Evolutionary conservation across 2,888 invertebrate species (phyloP).

Genomic region (Bedellia somnulentella): DNA sequence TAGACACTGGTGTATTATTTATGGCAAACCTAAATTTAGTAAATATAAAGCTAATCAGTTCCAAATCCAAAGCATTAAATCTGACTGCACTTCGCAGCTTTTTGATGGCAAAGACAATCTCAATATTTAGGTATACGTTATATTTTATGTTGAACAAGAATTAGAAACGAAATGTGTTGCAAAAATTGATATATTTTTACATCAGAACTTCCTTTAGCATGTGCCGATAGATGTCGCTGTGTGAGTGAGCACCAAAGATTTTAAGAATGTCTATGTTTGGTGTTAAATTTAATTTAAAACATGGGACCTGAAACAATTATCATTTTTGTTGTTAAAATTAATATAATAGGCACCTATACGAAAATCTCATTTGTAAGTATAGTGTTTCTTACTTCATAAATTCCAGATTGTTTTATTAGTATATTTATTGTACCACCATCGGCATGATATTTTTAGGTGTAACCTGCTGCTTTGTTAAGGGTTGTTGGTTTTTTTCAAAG

Average conservation of each 20-base stretch:
- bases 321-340: conserved; percentile 20
- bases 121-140: conserved; percentile 40
- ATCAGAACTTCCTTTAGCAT: conserved; percentile 37
- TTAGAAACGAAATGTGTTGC: conserved; percentile 44
- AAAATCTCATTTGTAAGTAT: not conserved
- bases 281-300: conserved; percentile 56
- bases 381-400: too few relatives aligned
- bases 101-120: conserved; percentile 47
- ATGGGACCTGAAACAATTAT: conserved; percentile 59
- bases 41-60: not conserved
- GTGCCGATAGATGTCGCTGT: conserved; percentile 47
- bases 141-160: conserved; percentile 13
- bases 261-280: conserved; percentile 49
- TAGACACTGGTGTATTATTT: too few relatives aligned
- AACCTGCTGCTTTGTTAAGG: too few relatives aligned
- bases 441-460: too few relatives aligned
- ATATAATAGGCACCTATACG: not conserved
- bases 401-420: too few relatives aligned
- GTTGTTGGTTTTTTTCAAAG: too few relatives aligned
- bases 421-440: too few relatives aligned
- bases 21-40: too few relatives aligned
- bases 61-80: conserved; percentile 21
- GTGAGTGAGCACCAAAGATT: conserved; percentile 60
- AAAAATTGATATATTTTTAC: conserved; percentile 27
- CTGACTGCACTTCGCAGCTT: conserved; percentile 54